phyloP scores from a whole-genome alignment of 2,113 vertebrate genomes.

The Sturnira hondurensis region DNA sequence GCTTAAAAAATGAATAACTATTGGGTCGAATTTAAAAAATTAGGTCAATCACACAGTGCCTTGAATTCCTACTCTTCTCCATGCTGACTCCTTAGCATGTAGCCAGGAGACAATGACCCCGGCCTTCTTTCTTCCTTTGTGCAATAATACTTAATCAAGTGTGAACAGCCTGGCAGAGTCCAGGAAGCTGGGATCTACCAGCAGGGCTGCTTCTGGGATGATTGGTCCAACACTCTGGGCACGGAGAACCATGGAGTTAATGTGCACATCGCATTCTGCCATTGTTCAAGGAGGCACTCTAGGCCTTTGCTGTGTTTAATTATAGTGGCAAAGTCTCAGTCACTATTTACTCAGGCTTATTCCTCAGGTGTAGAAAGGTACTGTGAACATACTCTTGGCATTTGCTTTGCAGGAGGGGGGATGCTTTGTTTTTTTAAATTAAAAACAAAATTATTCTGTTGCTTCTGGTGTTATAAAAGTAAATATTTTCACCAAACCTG shows the following conservation, averaged over 20 bases:
- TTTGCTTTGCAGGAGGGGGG: neutral
- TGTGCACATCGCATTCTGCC: neutral
- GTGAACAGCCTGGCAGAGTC: slow-evolving; percentile 32
- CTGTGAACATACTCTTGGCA: neutral
- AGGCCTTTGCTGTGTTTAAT: slow-evolving; percentile 40
- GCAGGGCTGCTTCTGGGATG: slow-evolving; percentile 3
- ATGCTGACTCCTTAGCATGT: neutral
- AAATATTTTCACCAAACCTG: neutral
- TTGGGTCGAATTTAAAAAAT: neutral
- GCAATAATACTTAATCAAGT: slow-evolving; percentile 59
- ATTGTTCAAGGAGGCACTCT: neutral
- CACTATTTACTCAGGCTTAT: slow-evolving; percentile 37
- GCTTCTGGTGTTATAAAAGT: neutral
- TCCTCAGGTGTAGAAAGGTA: neutral
- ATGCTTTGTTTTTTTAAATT: slow-evolving; percentile 22
- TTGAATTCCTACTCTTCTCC: slow-evolving; percentile 32
- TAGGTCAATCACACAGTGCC: neutral
- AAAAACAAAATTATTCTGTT: slow-evolving; percentile 22
- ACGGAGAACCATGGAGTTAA: neutral
- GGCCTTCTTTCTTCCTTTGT: slow-evolving; percentile 39
- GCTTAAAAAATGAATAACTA: neutral
- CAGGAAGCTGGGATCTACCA: slow-evolving; percentile 2
- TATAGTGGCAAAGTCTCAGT: slow-evolving; percentile 22
- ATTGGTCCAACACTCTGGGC: neutral
- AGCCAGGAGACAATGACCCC: slow-evolving; percentile 49